Evolutionary conservation across 2,888 invertebrate species (phyloP).

Genomic region (Quadriops clusia): DNA sequence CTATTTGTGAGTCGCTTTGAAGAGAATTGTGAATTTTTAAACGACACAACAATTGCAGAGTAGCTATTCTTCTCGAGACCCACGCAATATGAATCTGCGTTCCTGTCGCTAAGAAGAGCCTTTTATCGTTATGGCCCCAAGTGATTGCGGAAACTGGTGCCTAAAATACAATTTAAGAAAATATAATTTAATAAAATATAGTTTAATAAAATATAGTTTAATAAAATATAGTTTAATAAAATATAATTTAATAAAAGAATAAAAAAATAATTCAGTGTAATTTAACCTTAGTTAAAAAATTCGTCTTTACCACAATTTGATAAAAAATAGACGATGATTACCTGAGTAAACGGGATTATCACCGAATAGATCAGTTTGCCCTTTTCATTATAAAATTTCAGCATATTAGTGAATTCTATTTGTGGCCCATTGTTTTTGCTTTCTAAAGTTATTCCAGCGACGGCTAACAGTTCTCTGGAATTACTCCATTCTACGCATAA

Average conservation of each 20-base stretch:
- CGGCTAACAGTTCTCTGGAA: slow-evolving; percentile 81
- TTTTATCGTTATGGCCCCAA: slow-evolving; percentile 96
- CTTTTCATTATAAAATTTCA: slow-evolving; percentile 84
- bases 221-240: slow-evolving; percentile 8
- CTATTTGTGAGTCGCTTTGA: slow-evolving; percentile 60
- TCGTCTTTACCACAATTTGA: background rate
- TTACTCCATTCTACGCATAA: slow-evolving; percentile 95
- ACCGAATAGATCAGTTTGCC: slow-evolving; percentile 74
- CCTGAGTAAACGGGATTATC: slow-evolving; percentile 65
- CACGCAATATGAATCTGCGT: slow-evolving; percentile 87
- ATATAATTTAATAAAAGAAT: slow-evolving; percentile 5
- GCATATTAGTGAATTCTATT: slow-evolving; percentile 60
- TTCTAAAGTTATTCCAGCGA: slow-evolving; percentile 64
- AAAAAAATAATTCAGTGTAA: slow-evolving; percentile 1
- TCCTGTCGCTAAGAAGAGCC: slow-evolving; percentile 88
- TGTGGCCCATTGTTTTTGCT: slow-evolving; percentile 26
- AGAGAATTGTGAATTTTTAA: slow-evolving; percentile 67
- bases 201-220: slow-evolving; percentile 12
- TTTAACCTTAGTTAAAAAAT: background rate
- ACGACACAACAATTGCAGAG: slow-evolving; percentile 80
- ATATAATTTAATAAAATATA: no score
- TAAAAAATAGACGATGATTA: no score
- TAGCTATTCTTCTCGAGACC: slow-evolving; percentile 81
- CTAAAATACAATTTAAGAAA: slow-evolving; percentile 44
- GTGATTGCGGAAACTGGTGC: slow-evolving; percentile 84